Base-by-base conservation (phyloP, 23 tunicate genomes). In the Halocynthia roretzi region DNA sequence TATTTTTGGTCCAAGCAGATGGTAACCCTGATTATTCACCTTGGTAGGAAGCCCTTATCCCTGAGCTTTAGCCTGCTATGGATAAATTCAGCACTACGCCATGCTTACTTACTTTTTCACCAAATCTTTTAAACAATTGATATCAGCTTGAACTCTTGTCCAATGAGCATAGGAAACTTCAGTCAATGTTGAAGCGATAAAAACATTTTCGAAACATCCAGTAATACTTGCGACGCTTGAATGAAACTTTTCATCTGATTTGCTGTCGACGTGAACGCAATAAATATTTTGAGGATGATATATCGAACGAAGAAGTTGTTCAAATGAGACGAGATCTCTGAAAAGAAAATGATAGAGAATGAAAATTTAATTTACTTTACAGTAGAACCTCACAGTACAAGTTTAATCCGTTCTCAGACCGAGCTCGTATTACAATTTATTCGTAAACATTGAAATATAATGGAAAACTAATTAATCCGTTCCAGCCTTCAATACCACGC, bases 211-310 rank as follows among this genome's bases (percentile, higher is more conserved):
- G 74, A 93, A 87, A 72, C 98, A 93, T 6, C 52, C 67, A 21
- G 82, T 10, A 6, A 94, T 53, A 17, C 55, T 67, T 53, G 31
- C 61, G 52, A 84, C 79, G 5, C 62, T 72, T 5, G 79, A 51
- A n/a, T 87, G 15, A 56, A 95, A 83, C 8, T 75, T 76, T 40
- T 54, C 54, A 9, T 90, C 77, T 6, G 96, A 85, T 69, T 95
- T 95, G 22, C 40, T 50, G 68, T 95, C 99, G 48, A 95, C 95
- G 66, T 95, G 99, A 58, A 95, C 75, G 76, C 99, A 95, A 56
- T 95, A 95, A 15, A 86, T 15, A 60, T 95, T 95, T 64, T 95
- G 89, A 11, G 99, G 99, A 8, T 80, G 92, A 66, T 95, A 95
- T 53, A 95, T 89, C 10, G 99, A 66, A 8, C 99, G 91, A 55